Evolutionary conservation across 1,140 invertebrate genomes (phyloP).

Genomic region (Pogonomyrmex californicus): DNA sequence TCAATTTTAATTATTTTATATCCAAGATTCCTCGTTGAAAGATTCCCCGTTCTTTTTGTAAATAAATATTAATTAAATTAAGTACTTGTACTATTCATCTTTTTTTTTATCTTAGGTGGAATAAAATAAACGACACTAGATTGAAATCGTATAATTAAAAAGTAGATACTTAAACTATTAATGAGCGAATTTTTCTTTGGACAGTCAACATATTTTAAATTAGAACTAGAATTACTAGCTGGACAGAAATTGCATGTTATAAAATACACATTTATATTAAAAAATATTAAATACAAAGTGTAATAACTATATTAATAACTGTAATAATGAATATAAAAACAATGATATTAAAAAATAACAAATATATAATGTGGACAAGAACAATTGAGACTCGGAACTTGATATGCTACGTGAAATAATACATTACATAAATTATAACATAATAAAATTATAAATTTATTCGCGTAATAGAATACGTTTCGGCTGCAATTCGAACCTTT

Average conservation of each 20-base stretch:
- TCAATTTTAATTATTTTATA: slow-evolving; percentile 32
- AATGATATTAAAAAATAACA: too few relatives aligned
- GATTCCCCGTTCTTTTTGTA: neutral
- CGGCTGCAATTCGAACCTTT: too few relatives aligned
- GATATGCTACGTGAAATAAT: too few relatives aligned
- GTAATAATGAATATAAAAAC: too few relatives aligned
- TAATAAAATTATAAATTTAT: neutral
- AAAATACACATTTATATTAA: too few relatives aligned
- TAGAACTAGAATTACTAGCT: neutral
- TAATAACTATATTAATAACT: too few relatives aligned
- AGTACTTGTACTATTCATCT: neutral
- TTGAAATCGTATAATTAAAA: neutral
- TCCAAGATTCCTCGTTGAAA: neutral
- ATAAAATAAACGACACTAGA: neutral
- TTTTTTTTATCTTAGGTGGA: neutral
- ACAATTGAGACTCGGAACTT: too few relatives aligned
- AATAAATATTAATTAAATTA: slow-evolving; percentile 12
- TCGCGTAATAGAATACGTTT: too few relatives aligned
- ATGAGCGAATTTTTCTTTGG: neutral
- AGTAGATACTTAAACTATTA: neutral
- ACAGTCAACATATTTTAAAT: neutral
- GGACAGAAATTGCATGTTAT: neutral
- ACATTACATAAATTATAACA: neutral
- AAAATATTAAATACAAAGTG: too few relatives aligned
- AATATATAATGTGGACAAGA: too few relatives aligned